phyloP scores from a whole-genome alignment of 1,140 invertebrate genomes.

The Sogatella furcifera region DNA sequence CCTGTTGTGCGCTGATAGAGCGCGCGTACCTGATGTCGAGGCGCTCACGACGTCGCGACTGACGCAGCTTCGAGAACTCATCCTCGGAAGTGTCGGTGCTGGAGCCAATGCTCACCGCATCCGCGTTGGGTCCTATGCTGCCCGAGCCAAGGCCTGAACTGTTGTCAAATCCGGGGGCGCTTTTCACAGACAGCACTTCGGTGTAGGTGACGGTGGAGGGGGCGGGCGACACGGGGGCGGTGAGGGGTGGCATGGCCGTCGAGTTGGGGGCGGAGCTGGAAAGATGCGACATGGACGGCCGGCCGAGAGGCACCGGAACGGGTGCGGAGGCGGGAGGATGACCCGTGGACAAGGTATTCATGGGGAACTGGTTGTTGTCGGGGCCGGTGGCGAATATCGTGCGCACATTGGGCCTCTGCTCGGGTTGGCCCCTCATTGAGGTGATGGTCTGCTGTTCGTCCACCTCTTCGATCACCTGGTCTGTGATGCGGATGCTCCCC shows the following conservation, averaged over 20 bases:
- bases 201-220: conserved; percentile 14
- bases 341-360: neutral
- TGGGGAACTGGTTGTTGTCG: neutral
- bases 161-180: conserved; percentile 15
- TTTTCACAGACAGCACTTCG: conserved; percentile 15
- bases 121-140: conserved; percentile 10
- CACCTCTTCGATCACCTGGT: conserved; percentile 69
- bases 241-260: conserved; percentile 12
- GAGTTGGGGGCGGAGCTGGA: conserved; percentile 6
- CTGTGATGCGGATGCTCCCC: conserved; percentile 52
- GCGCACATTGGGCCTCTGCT: conserved; percentile 36
- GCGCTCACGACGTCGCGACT: conserved; percentile 19
- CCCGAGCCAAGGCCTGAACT: conserved; percentile 17
- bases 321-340: conserved; percentile 9
- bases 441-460: conserved; percentile 70
- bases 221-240: conserved; percentile 15
- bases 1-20: conserved; percentile 15
- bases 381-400: conserved; percentile 31
- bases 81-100: conserved; percentile 18
- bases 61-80: conserved; percentile 23
- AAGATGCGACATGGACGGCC: conserved; percentile 6
- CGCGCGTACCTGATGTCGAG: conserved; percentile 16
- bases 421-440: conserved; percentile 43
- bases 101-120: conserved; percentile 13
- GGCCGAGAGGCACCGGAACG: neutral